Conservation (phyloP, 2,888 invertebrate species). For the Polyploca ridens region DNA sequence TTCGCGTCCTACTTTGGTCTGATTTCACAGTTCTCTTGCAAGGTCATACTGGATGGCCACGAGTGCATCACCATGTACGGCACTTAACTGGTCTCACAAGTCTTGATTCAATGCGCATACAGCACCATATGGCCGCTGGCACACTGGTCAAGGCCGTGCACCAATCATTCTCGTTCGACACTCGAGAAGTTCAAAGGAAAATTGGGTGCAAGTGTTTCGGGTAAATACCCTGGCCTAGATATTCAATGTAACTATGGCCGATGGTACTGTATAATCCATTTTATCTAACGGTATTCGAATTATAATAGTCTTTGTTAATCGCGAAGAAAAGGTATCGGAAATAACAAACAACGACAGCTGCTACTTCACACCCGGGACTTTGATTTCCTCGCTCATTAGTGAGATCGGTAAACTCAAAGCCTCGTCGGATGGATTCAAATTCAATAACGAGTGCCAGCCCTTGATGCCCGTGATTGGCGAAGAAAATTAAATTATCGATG, state of each 20-base stretch:
- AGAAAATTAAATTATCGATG: slow-evolving; percentile 52
- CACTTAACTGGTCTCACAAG: slow-evolving; percentile 44
- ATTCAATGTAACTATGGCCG: slow-evolving; percentile 27
- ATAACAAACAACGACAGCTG: slow-evolving; percentile 46
- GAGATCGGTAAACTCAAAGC: slow-evolving; percentile 40
- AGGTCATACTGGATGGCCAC: slow-evolving; percentile 55
- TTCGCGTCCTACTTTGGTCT: slow-evolving; percentile 30
- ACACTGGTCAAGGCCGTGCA: slow-evolving; percentile 63
- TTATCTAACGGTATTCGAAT: background rate
- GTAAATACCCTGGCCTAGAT: slow-evolving; percentile 50
- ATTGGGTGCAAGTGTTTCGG: slow-evolving; percentile 47
- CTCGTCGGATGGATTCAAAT: slow-evolving; percentile 35
- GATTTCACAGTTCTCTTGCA: slow-evolving; percentile 48
- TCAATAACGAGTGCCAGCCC: slow-evolving; percentile 40
- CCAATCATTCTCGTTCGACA: slow-evolving; percentile 43
- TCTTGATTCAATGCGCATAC: slow-evolving; percentile 51
- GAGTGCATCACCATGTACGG: slow-evolving; percentile 57
- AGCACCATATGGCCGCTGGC: slow-evolving; percentile 59
- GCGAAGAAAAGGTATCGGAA: background rate
- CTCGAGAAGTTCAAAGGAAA: slow-evolving; percentile 55
- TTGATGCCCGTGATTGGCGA: slow-evolving; percentile 36
- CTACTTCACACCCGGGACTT: slow-evolving; percentile 51
- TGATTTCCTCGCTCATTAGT: slow-evolving; percentile 59
- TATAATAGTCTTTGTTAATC: background rate
- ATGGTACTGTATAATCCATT: background rate